Base-by-base conservation (phyloP, 2,113 vertebrate species). In the Taurulus bubalis region DNA sequence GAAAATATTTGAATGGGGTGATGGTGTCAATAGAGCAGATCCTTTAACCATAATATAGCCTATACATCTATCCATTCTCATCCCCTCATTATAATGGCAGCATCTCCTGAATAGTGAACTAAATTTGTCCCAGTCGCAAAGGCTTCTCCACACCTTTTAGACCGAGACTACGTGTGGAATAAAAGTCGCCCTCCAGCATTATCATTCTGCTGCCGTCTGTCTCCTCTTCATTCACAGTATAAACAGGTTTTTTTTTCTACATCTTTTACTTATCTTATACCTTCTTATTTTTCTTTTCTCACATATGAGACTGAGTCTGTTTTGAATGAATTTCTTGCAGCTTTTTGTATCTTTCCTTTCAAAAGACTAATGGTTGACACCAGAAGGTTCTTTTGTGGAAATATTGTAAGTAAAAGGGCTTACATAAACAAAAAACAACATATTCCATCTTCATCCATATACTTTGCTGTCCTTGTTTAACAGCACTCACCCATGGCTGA, bases 401-500 rank as follows among this genome's bases (percentile, higher is more conserved):
- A 74, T 18, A 10, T 4, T 11, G 3, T 3, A 4, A 15, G 26
- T 20, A 60, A 58, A 51, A 34, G 1, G 0, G 14, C 14, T 42
- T 64, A 38, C 32, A 71, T 53, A 73, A 60, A 76, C 8, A 53
- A 76, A 76, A 30, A 72, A 74, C 1, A 42, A 45, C 10, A 56
- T 45, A 26, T 6, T 58, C 22, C 20, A 62, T 32, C 40, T 80
- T 60, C 32, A n/a, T 67, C 18, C 22, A 38, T 26, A 59, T 28
- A 24, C 9, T 69, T 53, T 74, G 22, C 45, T 36, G 59, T 73
- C 47, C 30, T 9, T 59, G 40, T 71, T 68, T 7, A 63, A 70
- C 42, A 73, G 28, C 14, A 83, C 95, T 95, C 94, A 99, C 98
- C 98, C 95, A 97, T 96, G 82, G 95, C 97, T 0, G 96, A 94